Evolutionary conservation across 1,140 invertebrate species (phyloP).

Genomic region (Pseudomyrmex concolor): DNA sequence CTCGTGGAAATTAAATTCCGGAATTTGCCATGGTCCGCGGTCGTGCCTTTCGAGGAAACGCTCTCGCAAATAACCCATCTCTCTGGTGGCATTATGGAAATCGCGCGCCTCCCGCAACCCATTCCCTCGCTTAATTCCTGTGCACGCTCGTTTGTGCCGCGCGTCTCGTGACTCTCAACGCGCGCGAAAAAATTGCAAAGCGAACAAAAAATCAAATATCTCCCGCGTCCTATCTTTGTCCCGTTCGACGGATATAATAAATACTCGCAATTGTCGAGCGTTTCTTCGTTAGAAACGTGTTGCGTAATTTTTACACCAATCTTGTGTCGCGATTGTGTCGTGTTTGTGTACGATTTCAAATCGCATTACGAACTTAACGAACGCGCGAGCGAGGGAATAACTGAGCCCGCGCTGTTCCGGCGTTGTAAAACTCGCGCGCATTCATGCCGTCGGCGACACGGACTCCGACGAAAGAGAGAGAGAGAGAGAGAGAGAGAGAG

Average conservation of each 20-base stretch:
- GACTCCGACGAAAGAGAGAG: background rate
- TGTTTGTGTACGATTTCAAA: slow-evolving; percentile 1
- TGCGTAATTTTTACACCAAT: slow-evolving; percentile 37
- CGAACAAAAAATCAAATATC: background rate
- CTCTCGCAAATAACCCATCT: slow-evolving; percentile 26
- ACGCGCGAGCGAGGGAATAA: slow-evolving; percentile 26
- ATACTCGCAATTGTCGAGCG: too few relatives aligned
- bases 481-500: too few relatives aligned
- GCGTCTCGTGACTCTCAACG: background rate
- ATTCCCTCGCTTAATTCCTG: slow-evolving; percentile 1
- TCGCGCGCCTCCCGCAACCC: slow-evolving; percentile 12
- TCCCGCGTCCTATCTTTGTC: too few relatives aligned
- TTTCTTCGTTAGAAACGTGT: background rate
- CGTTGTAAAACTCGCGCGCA: slow-evolving; percentile 29
- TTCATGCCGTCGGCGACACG: slow-evolving; percentile 36
- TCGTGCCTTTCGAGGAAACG: slow-evolving; percentile 16
- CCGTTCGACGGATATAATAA: too few relatives aligned
- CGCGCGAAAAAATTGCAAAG: slow-evolving; percentile 10
- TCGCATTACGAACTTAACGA: slow-evolving; percentile 21
- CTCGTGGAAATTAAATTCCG: slow-evolving; percentile 70
- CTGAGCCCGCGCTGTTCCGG: slow-evolving; percentile 1
- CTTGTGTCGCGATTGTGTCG: slow-evolving; percentile 26
- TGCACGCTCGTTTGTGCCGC: slow-evolving; percentile 12
- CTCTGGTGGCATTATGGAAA: slow-evolving; percentile 38
- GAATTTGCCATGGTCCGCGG: slow-evolving; percentile 51